A percentile compares a stretch with the other conserved stretches of the same genome.
phyloP scores from a whole-genome alignment of 2,113 vertebrate genomes.

The Apteryx owenii region DNA sequence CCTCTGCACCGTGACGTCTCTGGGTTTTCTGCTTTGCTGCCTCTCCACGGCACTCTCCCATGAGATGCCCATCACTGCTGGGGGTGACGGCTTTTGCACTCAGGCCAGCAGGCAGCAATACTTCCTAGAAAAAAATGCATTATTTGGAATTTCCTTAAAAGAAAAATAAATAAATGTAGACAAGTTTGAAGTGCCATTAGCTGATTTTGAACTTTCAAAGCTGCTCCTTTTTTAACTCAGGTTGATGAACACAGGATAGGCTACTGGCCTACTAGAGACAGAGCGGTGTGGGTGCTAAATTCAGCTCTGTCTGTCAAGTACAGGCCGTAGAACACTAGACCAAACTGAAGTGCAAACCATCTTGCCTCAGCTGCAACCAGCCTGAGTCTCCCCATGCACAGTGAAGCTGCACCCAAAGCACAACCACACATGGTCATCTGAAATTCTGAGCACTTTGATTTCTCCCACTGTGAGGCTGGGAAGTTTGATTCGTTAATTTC shows the following conservation, averaged over 20 bases:
- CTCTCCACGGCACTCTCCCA: not conserved
- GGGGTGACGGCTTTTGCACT: not conserved
- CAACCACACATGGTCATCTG: not conserved
- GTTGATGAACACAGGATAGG: not conserved
- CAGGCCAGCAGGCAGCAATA: accelerated
- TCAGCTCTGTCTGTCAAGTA: not conserved
- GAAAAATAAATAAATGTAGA: accelerated
- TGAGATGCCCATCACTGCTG: not conserved
- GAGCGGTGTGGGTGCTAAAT: not conserved
- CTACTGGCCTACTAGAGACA: not conserved
- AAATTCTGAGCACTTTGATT: not conserved
- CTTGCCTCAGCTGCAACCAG: too few species aligned
- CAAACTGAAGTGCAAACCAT: too few species aligned
- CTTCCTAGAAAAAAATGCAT: accelerated
- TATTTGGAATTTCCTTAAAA: not conserved
- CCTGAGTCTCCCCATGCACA: not conserved
- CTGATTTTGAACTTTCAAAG: not conserved
- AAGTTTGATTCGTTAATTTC: not conserved
- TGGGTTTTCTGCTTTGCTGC: conserved; percentile 24
- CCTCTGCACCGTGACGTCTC: not conserved
- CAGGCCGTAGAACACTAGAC: not conserved
- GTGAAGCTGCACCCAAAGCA: not conserved
- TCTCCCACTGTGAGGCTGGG: not conserved
- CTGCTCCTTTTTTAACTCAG: not conserved
- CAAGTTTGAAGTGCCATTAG: accelerated